Conservation (phyloP, 2,113 vertebrate species). For the Todiramphus chloris region DNA sequence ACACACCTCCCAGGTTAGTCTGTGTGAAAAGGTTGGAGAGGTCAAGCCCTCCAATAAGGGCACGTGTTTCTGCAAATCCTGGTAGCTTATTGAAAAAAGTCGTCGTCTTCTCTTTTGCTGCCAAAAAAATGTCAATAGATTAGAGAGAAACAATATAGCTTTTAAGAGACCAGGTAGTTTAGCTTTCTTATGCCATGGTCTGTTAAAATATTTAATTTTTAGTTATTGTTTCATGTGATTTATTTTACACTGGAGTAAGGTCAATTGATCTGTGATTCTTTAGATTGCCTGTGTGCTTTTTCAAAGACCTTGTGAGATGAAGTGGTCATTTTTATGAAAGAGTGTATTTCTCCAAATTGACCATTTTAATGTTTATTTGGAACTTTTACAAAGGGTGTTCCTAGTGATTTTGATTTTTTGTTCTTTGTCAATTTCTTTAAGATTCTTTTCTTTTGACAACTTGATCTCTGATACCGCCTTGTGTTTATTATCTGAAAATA, state of each 20-base stretch:
- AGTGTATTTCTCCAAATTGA: not conserved
- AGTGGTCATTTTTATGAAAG: not conserved
- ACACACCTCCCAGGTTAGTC: not conserved
- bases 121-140: not conserved
- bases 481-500: constrained; percentile 65
- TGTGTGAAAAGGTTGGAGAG: not conserved
- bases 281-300: not conserved
- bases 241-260: not conserved
- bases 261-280: not conserved
- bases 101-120: not conserved
- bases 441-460: constrained; percentile 37
- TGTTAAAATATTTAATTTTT: not conserved
- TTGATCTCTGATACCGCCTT: constrained; percentile 44
- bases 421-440: constrained; percentile 1
- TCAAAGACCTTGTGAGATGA: not conserved
- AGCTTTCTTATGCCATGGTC: not conserved
- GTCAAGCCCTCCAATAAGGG: not conserved
- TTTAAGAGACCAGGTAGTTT: not conserved
- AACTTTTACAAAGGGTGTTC: constrained; percentile 3
- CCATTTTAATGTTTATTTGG: constrained; percentile 1
- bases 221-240: not conserved
- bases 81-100: not conserved
- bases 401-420: not conserved
- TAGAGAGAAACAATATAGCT: not conserved
- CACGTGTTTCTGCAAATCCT: not conserved